A percentile compares a stretch with the other conserved stretches of the same genome.
phyloP scores from a whole-genome alignment of 2,888 invertebrate genomes.

The Corythucha ciliata region DNA sequence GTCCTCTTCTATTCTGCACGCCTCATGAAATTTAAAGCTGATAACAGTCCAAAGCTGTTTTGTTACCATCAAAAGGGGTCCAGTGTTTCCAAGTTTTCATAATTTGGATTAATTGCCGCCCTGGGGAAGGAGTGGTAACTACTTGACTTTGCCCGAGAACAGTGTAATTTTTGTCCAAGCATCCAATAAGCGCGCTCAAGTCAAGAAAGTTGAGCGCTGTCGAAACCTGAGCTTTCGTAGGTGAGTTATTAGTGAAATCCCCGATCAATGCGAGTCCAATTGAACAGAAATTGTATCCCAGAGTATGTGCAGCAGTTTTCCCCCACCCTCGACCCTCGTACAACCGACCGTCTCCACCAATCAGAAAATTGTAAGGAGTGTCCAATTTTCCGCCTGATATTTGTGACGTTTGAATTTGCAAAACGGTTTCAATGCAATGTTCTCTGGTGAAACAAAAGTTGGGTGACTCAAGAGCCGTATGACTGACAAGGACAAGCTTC shows the following conservation, averaged over 20 bases:
- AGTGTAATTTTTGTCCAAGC: slow-evolving; percentile 21
- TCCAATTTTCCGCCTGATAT: slow-evolving; percentile 23
- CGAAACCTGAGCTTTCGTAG: slow-evolving; percentile 20
- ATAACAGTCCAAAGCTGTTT: too few relatives aligned
- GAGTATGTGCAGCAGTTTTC: slow-evolving; percentile 38
- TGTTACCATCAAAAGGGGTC: too few relatives aligned
- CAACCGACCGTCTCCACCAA: slow-evolving; percentile 30
- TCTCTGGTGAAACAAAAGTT: slow-evolving; percentile 15
- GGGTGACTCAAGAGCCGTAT: slow-evolving; percentile 23
- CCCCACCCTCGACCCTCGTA: slow-evolving; percentile 46
- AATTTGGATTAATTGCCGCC: slow-evolving; percentile 12
- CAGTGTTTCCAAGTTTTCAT: slow-evolving; percentile 22
- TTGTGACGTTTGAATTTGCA: slow-evolving; percentile 19
- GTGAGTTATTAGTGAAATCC: slow-evolving; percentile 7
- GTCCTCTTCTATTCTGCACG: too few relatives aligned
- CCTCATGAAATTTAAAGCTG: too few relatives aligned
- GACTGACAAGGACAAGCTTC: slow-evolving; percentile 22
- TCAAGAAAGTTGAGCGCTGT: slow-evolving; percentile 21
- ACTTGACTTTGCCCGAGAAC: slow-evolving; percentile 22
- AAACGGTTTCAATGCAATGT: slow-evolving; percentile 3
- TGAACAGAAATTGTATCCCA: slow-evolving; percentile 11
- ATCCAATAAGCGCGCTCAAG: slow-evolving; percentile 16
- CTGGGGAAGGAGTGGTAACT: slow-evolving; percentile 23
- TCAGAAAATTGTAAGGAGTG: slow-evolving; percentile 31
- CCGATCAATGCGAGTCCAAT: slow-evolving; percentile 24